A percentile compares a stretch with the other conserved stretches of the same genome.
Conservation (phyloP, 2,888 invertebrate genomes). For the Trileptium ribeirensis region DNA sequence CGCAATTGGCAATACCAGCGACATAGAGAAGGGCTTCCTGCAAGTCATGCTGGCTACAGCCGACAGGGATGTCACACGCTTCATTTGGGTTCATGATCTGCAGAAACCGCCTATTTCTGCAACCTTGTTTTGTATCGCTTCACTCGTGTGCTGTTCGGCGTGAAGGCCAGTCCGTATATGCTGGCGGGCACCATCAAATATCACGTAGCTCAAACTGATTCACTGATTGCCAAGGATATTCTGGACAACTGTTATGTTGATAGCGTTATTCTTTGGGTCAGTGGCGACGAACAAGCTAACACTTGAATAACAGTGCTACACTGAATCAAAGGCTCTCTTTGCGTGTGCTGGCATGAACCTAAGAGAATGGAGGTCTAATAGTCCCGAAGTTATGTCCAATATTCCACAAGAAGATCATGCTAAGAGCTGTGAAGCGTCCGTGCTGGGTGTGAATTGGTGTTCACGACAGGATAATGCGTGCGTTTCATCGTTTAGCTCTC, state of each 20-base stretch:
- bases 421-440: not conserved
- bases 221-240: not conserved
- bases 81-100: not conserved
- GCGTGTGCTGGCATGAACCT: not conserved
- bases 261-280: not conserved
- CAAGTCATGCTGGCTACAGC: not conserved
- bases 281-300: not conserved
- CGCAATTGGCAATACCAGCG: not conserved
- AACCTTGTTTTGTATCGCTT: not conserved
- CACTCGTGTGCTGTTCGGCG: not conserved
- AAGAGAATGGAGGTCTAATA: not conserved
- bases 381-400: not conserved
- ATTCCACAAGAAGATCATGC: not conserved
- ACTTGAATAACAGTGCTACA: not conserved
- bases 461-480: not conserved
- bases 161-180: not conserved
- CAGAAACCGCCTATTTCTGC: not conserved
- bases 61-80: not conserved
- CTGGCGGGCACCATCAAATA: not conserved
- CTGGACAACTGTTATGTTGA: not conserved
- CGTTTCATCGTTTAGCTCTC: not conserved
- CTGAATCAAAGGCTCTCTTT: not conserved
- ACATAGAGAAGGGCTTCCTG: constrained; percentile 23
- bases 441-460: constrained; percentile 3
- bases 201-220: not conserved